These are phyloP conservation scores for Poecilia velifera DNA, from an alignment of 2,797 vertebrate genomes.

Conservation along the genomic window DNA sequence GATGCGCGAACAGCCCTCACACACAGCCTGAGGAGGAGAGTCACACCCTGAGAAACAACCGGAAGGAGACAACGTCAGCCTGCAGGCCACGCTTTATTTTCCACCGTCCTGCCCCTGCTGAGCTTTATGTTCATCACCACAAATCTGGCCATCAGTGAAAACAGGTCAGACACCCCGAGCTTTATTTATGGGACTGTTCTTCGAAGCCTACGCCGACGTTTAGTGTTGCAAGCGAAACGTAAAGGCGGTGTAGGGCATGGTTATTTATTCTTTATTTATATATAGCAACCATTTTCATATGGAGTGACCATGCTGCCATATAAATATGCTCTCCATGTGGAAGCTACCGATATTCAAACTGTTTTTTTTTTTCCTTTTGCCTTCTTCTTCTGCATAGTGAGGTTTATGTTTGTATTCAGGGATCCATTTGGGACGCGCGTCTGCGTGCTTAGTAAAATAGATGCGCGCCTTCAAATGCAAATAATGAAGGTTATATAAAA, in stretches of 20 bases:
- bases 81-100: neutral
- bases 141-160: neutral
- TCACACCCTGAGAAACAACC: constrained; percentile 19
- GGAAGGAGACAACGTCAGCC: neutral
- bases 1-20: constrained; percentile 87
- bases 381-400: neutral
- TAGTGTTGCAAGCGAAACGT: neutral
- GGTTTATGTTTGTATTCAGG: neutral
- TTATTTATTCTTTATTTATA: neutral
- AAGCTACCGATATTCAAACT: neutral
- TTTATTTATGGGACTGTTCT: neutral
- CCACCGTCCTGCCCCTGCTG: neutral
- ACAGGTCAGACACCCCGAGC: neutral
- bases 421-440: neutral
- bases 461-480: neutral
- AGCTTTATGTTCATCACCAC: neutral
- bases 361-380: neutral
- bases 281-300: neutral
- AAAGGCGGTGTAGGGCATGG: neutral
- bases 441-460: neutral
- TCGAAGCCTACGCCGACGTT: neutral
- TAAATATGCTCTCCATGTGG: neutral
- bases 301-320: neutral
- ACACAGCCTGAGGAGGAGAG: constrained; percentile 40
- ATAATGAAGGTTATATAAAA: neutral